Evolutionary conservation across 2,888 invertebrate genomes (phyloP), one percentile per base, ranked within the genome.

Genomic region (Anagyrus pseudococci): DNA sequence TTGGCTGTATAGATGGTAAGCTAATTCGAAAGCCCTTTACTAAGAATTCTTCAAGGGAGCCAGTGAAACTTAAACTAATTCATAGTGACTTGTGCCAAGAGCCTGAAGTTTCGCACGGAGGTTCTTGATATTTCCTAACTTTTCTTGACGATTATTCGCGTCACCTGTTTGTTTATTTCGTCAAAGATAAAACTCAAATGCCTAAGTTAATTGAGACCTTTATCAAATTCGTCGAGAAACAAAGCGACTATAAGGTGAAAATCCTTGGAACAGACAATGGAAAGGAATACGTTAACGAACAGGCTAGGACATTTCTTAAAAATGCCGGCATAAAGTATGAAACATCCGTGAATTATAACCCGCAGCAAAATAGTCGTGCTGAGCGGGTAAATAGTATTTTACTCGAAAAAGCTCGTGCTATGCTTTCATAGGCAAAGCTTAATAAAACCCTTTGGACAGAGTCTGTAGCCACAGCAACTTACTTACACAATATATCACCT

Each of bases 141-240:
- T 25, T 54, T 20, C 3, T 40, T 15, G 40, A 46, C 26, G 47
- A 55, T 17, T 10, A 33, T 19, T 29, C 13, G 10, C 25, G 55
- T 8, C 40, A 41, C 20, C 23, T 26, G 1, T 49, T 55, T 37
- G 23, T 55, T 4, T 55, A 25, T 26, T 48, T 47, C n/a, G 8
- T 47, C 1, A 37, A 56, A 10, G 4, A n/a, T 4, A 56, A 56
- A 22, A 37, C 25, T 56, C 23, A 57, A 48, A 40, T 44, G 1
- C 15, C 23, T 1, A 44, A 44, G 22, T 48, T 59, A 13, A 56
- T 59, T 50, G 55, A 47, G 15, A 55, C 56, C 26, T 57, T 67
- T 37, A 67, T 56, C 7, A 37, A 47, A 1, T 43, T 20, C 22
- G 49, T 41, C 8, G 22, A 56, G 33, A 44, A 37, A 29, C 49